phyloP scores from a whole-genome alignment of 2,113 vertebrate genomes.

The Rissa tridactyla region DNA sequence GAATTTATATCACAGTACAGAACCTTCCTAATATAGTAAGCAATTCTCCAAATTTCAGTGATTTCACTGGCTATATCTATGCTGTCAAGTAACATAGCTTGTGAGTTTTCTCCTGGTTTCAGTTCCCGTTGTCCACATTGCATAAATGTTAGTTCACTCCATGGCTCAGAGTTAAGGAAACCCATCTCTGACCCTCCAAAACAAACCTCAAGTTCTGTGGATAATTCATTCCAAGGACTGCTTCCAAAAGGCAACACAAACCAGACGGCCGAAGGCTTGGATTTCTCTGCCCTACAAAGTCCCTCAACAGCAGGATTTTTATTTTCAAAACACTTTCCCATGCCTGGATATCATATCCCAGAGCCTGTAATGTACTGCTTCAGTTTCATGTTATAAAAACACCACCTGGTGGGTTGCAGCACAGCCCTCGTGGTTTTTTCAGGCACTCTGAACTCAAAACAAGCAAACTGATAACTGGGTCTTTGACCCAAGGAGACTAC shows the following conservation, averaged over 20 bases:
- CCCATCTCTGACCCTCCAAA: neutral
- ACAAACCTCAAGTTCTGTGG: neutral
- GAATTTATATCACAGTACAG: neutral
- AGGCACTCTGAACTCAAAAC: neutral
- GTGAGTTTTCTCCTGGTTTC: neutral
- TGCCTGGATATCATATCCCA: neutral
- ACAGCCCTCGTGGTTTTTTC: neutral
- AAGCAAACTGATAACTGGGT: neutral
- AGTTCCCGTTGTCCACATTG: neutral
- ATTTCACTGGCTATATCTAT: neutral
- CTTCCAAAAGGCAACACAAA: conserved; percentile 17
- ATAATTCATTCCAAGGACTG: neutral
- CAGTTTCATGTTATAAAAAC: neutral
- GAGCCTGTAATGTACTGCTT: neutral
- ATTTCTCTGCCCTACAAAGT: neutral
- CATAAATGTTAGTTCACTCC: neutral
- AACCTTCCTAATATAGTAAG: neutral
- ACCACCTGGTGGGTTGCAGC: neutral
- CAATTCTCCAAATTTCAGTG: neutral
- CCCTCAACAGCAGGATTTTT: neutral
- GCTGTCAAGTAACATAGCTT: neutral
- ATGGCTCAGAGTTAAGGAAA: neutral
- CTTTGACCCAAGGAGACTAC: neutral
- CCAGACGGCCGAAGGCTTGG: neutral
- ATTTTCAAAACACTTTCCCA: neutral